Evolutionary conservation across 1,140 invertebrate genomes (phyloP).

Genomic region (Calliopsis andreniformis): DNA sequence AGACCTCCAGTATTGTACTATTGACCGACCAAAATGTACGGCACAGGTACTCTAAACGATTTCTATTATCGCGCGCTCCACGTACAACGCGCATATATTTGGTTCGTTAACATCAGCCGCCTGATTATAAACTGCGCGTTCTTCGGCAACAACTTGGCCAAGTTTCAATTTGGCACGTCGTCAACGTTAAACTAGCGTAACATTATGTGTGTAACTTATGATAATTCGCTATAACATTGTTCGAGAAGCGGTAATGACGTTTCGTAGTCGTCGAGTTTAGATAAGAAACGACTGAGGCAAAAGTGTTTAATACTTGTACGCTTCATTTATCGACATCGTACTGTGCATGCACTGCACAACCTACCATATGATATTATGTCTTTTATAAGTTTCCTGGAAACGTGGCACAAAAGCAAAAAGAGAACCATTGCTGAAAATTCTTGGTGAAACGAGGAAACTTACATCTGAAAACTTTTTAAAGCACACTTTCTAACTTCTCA

Average conservation of each 20-base stretch:
- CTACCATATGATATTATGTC: not conserved
- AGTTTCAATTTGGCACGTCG: slow-evolving; percentile 37
- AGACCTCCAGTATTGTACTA: too few relatives aligned
- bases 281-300: not conserved
- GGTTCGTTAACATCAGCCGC: slow-evolving; percentile 24
- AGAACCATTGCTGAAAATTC: slow-evolving; percentile 23
- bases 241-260: not conserved
- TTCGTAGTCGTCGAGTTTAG: too few relatives aligned
- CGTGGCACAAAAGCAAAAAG: not conserved
- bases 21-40: not conserved
- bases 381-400: not conserved
- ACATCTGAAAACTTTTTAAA: slow-evolving; percentile 40
- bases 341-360: not conserved
- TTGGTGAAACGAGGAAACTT: slow-evolving; percentile 22
- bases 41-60: not conserved
- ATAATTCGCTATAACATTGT: not conserved
- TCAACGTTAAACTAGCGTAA: slow-evolving; percentile 17
- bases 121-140: slow-evolving; percentile 13
- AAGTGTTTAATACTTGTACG: too few relatives aligned
- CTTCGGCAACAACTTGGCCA: slow-evolving; percentile 28
- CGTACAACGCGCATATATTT: not conserved
- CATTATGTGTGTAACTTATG: not conserved
- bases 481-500: slow-evolving; percentile 25
- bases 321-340: too few relatives aligned
- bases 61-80: not conserved